Base-by-base conservation (phyloP, 1,140 invertebrate species). In the Drosophila nebulosa region DNA sequence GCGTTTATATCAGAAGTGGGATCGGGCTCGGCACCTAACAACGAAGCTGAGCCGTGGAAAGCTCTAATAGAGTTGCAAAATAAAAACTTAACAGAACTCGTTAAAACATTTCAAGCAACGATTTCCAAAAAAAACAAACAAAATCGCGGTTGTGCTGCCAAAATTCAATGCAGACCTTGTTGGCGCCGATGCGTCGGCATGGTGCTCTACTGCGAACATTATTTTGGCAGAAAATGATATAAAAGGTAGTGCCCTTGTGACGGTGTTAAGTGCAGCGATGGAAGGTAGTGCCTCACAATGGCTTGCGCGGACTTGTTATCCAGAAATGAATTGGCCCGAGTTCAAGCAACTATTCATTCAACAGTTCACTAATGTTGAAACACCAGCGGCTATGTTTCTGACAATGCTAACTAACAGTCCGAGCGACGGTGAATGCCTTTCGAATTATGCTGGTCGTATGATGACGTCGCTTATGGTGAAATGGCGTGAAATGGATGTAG, bases 141-240 rank as follows among this genome's bases (percentile, higher is more conserved):
- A 46, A 68, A 36, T 39, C 24, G 24, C 56, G 59, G 46, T 46
- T 64, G 64, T 70, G 36, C 39, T 69, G 12, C 59, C 66, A 16
- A 69, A 69, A 63, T 69, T 69, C 42, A 69, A 69, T 30, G 59
- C 59, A 69, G 59, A 69, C 53, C 16, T 51, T 62, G 59, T 18
- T 69, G 66, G 59, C 52, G 42, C 53, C 55, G 55, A 66, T 27
- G 53, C 63, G 21, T 36, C 39, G 14, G 52, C 53, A 27, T 55
- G 61, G 61, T 64, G 50, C n/a, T 26, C 61, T 55, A 64, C 21
- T 39, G 18, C 3, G 42, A 51, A 50, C 36, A 35, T 59, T 22
- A 59, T 59, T 27, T 42, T 51, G 59, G 30, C 7, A 12, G 14
- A 21, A 58, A 32, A 58, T 39, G 5, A 35, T 24, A 50, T 27